A percentile compares a stretch with the other conserved stretches of the same genome.
phyloP scores from a whole-genome alignment of 1,140 invertebrate genomes.

The Probaryconus sp. region DNA sequence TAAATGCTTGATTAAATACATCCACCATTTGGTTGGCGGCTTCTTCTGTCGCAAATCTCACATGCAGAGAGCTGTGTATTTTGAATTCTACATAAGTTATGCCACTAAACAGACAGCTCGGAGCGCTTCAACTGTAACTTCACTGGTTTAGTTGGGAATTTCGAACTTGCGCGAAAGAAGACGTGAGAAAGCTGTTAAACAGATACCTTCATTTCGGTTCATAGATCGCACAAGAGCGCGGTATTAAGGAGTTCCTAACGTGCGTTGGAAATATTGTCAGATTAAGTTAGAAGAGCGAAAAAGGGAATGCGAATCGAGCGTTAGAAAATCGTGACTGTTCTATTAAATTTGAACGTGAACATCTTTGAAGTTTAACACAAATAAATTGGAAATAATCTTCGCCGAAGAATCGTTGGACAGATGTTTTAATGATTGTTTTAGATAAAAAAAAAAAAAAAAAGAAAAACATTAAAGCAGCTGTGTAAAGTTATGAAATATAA shows the following conservation, averaged over 20 bases:
- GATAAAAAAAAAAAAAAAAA: no score
- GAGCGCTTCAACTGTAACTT: constrained; percentile 25
- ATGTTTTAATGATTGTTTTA: no score
- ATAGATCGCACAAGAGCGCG: constrained; percentile 7
- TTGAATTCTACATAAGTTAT: constrained; percentile 52
- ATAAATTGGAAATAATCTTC: no score
- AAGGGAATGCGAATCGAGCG: constrained; percentile 2
- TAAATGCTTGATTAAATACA: constrained; percentile 48
- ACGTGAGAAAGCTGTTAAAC: constrained; percentile 37
- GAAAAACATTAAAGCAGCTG: no score
- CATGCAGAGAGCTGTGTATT: constrained; percentile 28
- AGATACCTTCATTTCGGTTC: constrained; percentile 31
- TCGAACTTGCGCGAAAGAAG: constrained; percentile 24
- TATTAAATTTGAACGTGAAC: constrained; percentile 28
- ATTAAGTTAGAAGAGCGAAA: constrained; percentile 9
- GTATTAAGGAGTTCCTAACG: constrained; percentile 20
- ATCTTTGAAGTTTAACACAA: no score
- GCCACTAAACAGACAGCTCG: constrained; percentile 45
- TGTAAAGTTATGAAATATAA: no score
- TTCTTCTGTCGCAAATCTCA: constrained; percentile 37
- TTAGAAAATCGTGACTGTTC: constrained; percentile 18
- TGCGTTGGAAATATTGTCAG: constrained; percentile 10
- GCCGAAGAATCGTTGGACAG: no score
- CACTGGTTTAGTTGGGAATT: constrained; percentile 20
- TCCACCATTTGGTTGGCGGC: constrained; percentile 22